Base-by-base conservation (phyloP, 2,113 vertebrate genomes). In the Myrmecophaga tridactyla region DNA sequence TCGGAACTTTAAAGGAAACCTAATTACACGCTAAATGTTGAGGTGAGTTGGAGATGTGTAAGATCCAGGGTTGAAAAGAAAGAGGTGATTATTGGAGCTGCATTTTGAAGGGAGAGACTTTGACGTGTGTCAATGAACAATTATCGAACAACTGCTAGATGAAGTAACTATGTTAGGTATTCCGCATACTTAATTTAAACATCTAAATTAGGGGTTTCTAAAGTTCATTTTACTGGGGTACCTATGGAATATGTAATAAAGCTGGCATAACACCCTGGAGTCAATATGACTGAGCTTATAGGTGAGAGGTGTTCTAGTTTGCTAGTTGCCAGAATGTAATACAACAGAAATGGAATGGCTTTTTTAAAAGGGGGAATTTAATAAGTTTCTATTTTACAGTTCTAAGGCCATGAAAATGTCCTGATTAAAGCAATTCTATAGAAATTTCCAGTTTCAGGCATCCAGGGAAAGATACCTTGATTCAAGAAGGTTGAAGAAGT, bases 201-300 rank as follows among this genome's bases (percentile, higher is more conserved):
- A 20, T 20, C 1, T 6, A 53, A 4, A 62, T 0, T 6, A 65
- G 27, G 31, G 34, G 7, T 94, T 67, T 31, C 14, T 23, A 51
- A 10, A 67, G 2, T 6, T 69, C 20, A 56, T n/a, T 6, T 23
- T 1, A 14, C 34, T 11, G 29, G 1, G 1, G 6, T 9, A 4
- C 3, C 41, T 43, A 15, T 3, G 53, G 58, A 69, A 21, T 23
- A 21, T 23, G 7, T 27, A 20, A 14, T 14, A 7, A 36, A 18
- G n/a, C 0, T 25, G 70, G 3, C 48, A 7, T 17, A 46, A 0
- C 21, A 56, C 4, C 25, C 36, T 29, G 11, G 12, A 41, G 25
- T 15, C 17, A 43, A 46, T 9, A 12, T 0, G 1, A 2, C 1
- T 65, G 13, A 75, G 43, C 12, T 7, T 41, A 21, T 23, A 20